Evolutionary conservation across 2,888 invertebrate species (phyloP), one percentile per base, ranked within the genome.

Genomic region (Parapristionchus giblindavisi): DNA sequence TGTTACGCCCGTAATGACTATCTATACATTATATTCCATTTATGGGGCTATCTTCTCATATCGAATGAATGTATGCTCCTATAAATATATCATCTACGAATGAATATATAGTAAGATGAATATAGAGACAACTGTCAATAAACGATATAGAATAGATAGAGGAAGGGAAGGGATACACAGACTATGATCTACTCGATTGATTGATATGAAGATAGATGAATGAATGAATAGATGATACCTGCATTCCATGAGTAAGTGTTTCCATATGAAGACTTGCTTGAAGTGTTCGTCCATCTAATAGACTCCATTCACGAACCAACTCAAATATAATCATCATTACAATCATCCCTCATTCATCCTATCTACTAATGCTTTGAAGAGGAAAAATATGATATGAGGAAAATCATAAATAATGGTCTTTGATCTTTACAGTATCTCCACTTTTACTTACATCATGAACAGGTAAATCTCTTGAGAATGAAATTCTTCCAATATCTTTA

Each of bases 181-280:
- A n/a, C n/a, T n/a, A n/a, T n/a, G n/a, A n/a, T n/a, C n/a, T n/a
- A n/a, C n/a, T n/a, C n/a, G n/a, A n/a, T 48, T 48, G 48, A 14
- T 11, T 48, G 48, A 48, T 48, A 48, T 21, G 21, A 48, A 14
- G 48, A 11, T 56, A 8, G 14, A 11, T 56, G 8, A n/a, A n/a
- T n/a, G n/a, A n/a, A n/a, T n/a, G n/a, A n/a, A n/a, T n/a, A n/a
- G n/a, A n/a, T 32, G 6, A 14, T 58, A 72, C 83, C 51, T 85
- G 86, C 86, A 88, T 85, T 40, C 85, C 85, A 65, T 88, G 87
- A 6, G 88, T 88, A 34, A 88, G 75, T 36, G 88, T 88, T 73
- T 84, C 85, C 88, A 88, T 88, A 63, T 84, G 83, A 27, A 88
- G 76, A 29, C 84, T 78, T 6, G 87, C 85, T 74, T 88, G 85